Percentiles rank a stretch among this genome's conserved stretches.
Conservation (phyloP, 64 coral and sea anemone species). For the Catalaphyllia jardinei region DNA sequence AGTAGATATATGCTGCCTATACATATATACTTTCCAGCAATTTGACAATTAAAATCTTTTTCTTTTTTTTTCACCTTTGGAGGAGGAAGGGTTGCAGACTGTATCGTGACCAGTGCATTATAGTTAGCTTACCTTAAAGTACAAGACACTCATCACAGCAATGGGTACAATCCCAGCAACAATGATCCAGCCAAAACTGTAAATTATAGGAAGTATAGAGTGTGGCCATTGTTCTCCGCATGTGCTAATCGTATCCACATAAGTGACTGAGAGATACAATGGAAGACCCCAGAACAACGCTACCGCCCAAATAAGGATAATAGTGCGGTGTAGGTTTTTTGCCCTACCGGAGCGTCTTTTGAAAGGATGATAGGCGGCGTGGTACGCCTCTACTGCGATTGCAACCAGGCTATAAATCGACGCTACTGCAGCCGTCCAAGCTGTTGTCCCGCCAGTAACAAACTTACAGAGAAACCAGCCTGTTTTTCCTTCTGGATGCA, state of each 20-base stretch:
- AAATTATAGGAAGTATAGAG: constrained; percentile 4
- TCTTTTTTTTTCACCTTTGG: too few species aligned
- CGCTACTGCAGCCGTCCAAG: constrained; percentile 26
- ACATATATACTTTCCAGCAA: too few species aligned
- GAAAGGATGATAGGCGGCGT: not conserved
- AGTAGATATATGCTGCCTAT: too few species aligned
- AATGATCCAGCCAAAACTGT: constrained; percentile 33
- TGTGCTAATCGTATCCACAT: not conserved
- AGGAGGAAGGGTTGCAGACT: not conserved
- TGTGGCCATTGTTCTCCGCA: constrained; percentile 28
- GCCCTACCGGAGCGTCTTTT: not conserved
- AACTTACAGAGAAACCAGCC: constrained; percentile 15
- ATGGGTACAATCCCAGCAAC: constrained; percentile 15
- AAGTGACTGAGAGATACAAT: constrained; percentile 29
- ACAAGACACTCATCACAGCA: constrained; percentile 6
- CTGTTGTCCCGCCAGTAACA: constrained; percentile 16
- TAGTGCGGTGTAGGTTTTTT: not conserved
- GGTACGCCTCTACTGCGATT: not conserved
- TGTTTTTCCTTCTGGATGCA: constrained; percentile 15
- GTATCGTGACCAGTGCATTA: not conserved
- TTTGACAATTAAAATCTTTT: not conserved
- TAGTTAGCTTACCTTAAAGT: constrained; percentile 28
- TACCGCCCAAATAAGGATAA: constrained; percentile 3
- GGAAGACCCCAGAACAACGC: constrained; percentile 39
- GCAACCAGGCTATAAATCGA: constrained; percentile 34